Evolutionary conservation across 2,888 invertebrate species (phyloP).

Genomic region (Andrena flavipes): DNA sequence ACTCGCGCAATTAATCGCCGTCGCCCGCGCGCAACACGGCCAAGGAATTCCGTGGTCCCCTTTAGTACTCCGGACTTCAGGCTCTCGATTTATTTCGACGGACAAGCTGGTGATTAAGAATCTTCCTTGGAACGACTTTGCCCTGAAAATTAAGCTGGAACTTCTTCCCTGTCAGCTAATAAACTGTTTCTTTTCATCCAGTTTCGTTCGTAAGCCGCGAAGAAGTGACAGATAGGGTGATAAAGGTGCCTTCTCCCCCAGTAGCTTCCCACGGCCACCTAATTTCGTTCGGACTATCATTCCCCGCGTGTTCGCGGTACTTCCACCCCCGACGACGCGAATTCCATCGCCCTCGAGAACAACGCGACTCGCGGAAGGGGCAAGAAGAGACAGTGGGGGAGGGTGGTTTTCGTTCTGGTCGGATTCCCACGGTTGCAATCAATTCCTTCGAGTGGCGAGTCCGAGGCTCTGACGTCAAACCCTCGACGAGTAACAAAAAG

Average conservation of each 20-base stretch:
- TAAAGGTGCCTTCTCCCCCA: too few species aligned
- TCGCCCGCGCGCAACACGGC: neutral
- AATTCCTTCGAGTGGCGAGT: constrained; percentile 12
- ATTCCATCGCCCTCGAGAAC: neutral
- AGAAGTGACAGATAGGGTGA: too few species aligned
- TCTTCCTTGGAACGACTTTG: neutral
- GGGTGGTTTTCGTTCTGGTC: constrained; percentile 1
- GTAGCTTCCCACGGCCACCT: too few species aligned
- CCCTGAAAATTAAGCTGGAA: too few species aligned
- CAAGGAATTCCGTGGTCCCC: constrained; percentile 19
- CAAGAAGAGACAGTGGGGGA: neutral
- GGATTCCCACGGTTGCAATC: constrained; percentile 8
- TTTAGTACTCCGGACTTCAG: neutral
- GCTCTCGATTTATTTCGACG: too few species aligned
- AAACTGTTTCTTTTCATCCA: too few species aligned
- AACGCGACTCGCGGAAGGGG: neutral
- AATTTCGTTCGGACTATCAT: too few species aligned
- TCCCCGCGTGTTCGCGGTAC: too few species aligned
- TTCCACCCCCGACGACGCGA: neutral
- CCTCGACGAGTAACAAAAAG: constrained; percentile 11
- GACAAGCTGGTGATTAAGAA: too few species aligned
- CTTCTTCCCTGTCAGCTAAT: too few species aligned
- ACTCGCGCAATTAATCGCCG: constrained; percentile 58
- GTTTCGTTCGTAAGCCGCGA: too few species aligned
- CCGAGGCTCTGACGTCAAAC: constrained; percentile 19